Base-by-base conservation (phyloP, 2,888 invertebrate genomes). In the Idaea biselata region DNA sequence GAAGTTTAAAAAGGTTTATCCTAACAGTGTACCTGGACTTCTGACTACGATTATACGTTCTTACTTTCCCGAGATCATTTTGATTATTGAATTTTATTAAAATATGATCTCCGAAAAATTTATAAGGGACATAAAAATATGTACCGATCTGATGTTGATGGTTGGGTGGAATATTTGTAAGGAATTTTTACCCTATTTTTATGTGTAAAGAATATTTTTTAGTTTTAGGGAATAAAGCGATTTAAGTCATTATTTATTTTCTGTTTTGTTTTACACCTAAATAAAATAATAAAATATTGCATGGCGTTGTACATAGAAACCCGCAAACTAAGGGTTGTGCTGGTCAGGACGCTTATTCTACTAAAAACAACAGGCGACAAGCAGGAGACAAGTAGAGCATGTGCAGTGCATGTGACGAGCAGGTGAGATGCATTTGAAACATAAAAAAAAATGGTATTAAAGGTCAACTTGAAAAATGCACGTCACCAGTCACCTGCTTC, bases 131-230 rank as follows among this genome's bases (percentile, higher is more conserved):
- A 25, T 25, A 44, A 44, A 44, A 44, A 14, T n/a, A n/a, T n/a
- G 14, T 44, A 8, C 14, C 44, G 44, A 44, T 14, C 14, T 44
- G 8, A 14, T 44, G 44, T 44, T 32, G 32, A 25, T 3, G 1
- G 44, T 44, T 44, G 44, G 11, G 14, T 14, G 44, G 14, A 3
- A 14, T 44, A 44, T 44, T 44, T 44, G 5, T 44, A 44, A 44
- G 44, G 44, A 3, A 44, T 44, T 44, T 32, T 44, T 44, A 44
- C 44, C 44, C 44, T 44, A 44, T 14, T 44, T 44, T 44, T 44
- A 80, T 76, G 71, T 63, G 68, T 74, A 75, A 72, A 59, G 66
- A 62, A 67, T 69, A 70, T 61, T 71, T 66, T 69, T 61, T 73
- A 68, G 71, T 72, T 73, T 55, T 44, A 44, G 44, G 8, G 11